Percentiles rank a stretch among this genome's conserved stretches.
These are phyloP conservation scores for Syngnathus scovelli DNA, from an alignment of 2,113 vertebrate species.

Conservation along the genomic window DNA sequence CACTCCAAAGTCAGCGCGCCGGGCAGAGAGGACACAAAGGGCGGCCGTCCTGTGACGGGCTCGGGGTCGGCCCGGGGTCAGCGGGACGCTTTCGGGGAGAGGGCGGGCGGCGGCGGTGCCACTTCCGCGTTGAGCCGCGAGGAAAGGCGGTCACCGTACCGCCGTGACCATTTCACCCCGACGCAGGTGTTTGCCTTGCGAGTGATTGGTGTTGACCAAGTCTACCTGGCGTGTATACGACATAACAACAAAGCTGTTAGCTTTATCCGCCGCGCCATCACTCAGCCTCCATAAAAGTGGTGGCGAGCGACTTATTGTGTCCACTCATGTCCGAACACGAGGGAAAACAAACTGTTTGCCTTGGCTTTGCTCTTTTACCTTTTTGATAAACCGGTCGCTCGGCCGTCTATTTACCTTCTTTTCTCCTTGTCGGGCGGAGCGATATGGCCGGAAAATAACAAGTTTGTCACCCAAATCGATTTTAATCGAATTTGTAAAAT, in stretches of 20 bases:
- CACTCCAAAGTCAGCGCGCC: conserved; percentile 77
- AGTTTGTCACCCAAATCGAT: too few relatives aligned
- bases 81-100: conserved; percentile 60
- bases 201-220: conserved; percentile 54
- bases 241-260: conserved; percentile 51
- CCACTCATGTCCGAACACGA: conserved; percentile 55
- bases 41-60: conserved; percentile 71
- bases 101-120: conserved; percentile 38
- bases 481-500: too few relatives aligned
- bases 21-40: conserved; percentile 67
- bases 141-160: conserved; percentile 20
- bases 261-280: conserved; percentile 45
- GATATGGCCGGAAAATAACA: neutral
- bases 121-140: conserved; percentile 50
- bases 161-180: conserved; percentile 45
- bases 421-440: neutral
- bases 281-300: conserved; percentile 59
- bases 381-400: conserved; percentile 46
- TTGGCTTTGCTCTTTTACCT: conserved; percentile 55
- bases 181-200: conserved; percentile 51
- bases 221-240: conserved; percentile 43
- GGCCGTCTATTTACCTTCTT: conserved; percentile 54
- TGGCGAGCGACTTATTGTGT: conserved; percentile 55
- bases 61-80: conserved; percentile 74
- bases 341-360: conserved; percentile 57